Evolutionary conservation across 2,888 invertebrate species (phyloP), one percentile per base, ranked within the genome.

Genomic region (Blera fallax): DNA sequence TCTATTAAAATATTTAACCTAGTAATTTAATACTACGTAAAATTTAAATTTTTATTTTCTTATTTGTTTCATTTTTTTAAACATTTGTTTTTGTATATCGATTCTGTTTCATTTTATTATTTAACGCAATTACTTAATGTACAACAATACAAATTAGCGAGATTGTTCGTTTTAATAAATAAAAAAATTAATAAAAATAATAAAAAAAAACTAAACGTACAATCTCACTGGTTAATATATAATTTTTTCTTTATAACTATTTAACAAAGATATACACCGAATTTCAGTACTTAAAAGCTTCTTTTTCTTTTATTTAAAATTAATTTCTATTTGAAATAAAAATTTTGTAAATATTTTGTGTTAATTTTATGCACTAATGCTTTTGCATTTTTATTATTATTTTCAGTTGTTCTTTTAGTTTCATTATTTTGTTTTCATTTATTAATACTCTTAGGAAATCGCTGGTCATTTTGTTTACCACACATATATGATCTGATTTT

Each of bases 1-100:
- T 80, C 62, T 80, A 69, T 58, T 77, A 73, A 84, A 84, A 64
- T 87, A 77, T 77, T 81, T 73, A 85, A 74, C 70, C 70, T 80
- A 77, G 50, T 64, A 77, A 72, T 60, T 78, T 69, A 78, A 77
- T 77, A 21, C 62, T 77, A 87, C 50, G 43, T 73, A 70, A 87
- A 80, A 78, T 80, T 80, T 45, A 77, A 76, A 73, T 74, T 56
- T 76, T 52, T 65, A 21, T 80, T 72, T 72, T 80, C 67, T 72
- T 67, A 32, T 37, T 76, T 58, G 18, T 6, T 40, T 58, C n/a
- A n/a, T n/a, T n/a, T n/a, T n/a, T n/a, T n/a, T n/a, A n/a, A n/a
- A 45, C 52, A 62, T 43, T 43, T 24, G n/a, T 73, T 21, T 60
- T 32, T 72, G 37, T 77, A 58, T 65, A 70, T 82, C 69, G 65